Percentiles rank a stretch among this genome's conserved stretches.
Evolutionary conservation across 2,888 invertebrate species (phyloP).

Genomic region (Rhamphomyia laevipes): DNA sequence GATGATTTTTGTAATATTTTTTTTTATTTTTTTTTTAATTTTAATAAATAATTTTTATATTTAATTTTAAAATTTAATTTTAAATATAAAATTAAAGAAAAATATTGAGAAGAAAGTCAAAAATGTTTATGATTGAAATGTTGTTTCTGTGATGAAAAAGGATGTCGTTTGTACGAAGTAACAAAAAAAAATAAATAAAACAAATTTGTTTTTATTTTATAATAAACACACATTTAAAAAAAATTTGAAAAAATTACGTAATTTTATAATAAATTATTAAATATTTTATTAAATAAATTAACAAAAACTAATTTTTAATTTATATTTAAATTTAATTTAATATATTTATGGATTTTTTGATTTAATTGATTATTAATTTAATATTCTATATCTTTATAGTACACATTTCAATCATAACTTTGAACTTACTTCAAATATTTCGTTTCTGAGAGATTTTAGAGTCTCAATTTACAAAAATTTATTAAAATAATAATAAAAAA

Average conservation of each 20-base stretch:
- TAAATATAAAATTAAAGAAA: slow-evolving; percentile 1
- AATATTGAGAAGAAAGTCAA: background rate
- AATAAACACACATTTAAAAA: no score
- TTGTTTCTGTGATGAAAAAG: slow-evolving; percentile 40
- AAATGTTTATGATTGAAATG: slow-evolving; percentile 39
- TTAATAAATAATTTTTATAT: slow-evolving; percentile 2
- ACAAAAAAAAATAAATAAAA: no score
- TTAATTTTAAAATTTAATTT: slow-evolving; percentile 5
- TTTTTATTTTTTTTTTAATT: slow-evolving; percentile 5
- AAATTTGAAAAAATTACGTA: no score
- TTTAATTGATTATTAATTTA: slow-evolving; percentile 2
- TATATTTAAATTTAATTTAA: background rate
- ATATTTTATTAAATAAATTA: no score
- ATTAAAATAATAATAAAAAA: no score
- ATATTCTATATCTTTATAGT: slow-evolving; percentile 23
- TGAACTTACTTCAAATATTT: background rate
- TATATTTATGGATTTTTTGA: background rate
- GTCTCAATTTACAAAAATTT: no score
- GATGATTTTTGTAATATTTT: slow-evolving; percentile 11
- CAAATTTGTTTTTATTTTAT: no score
- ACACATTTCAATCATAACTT: slow-evolving; percentile 39
- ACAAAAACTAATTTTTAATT: background rate
- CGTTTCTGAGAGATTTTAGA: no score
- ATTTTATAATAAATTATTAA: no score
- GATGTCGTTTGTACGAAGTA: slow-evolving; percentile 17